Conservation (phyloP, 2,888 invertebrate genomes). For the Eupithecia subumbrata region DNA sequence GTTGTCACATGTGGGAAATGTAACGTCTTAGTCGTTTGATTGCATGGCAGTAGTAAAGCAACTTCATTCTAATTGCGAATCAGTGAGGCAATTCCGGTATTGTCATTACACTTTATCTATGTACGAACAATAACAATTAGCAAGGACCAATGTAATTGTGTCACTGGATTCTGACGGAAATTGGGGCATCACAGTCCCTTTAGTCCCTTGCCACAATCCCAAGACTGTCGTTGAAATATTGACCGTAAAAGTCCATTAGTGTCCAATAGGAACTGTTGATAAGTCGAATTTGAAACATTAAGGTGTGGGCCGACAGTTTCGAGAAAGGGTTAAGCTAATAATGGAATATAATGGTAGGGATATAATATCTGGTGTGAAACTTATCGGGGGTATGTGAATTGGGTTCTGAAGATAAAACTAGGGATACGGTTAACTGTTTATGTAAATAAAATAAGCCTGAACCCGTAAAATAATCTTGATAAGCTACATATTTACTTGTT, state of each 20-base stretch:
- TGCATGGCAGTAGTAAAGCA: neutral
- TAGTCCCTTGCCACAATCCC: constrained; percentile 45
- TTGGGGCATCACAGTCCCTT: constrained; percentile 34
- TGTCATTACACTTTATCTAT: constrained; percentile 25
- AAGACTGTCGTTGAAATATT: constrained; percentile 71
- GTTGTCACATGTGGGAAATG: neutral
- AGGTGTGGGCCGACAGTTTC: constrained; percentile 60
- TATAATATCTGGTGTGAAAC: constrained; percentile 33
- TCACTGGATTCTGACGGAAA: constrained; percentile 30
- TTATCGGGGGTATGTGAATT: constrained; percentile 30
- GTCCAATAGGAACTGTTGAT: constrained; percentile 67
- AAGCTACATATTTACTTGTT: neutral
- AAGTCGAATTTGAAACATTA: constrained; percentile 71
- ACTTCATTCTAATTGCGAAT: constrained; percentile 10
- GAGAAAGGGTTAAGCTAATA: constrained; percentile 40
- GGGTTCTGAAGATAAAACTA: constrained; percentile 21
- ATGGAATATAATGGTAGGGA: constrained; percentile 38
- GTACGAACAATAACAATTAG: constrained; percentile 38
- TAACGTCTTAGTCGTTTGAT: neutral
- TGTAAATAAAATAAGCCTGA: neutral
- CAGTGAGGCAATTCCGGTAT: constrained; percentile 4
- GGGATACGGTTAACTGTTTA: constrained; percentile 10
- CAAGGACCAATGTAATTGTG: constrained; percentile 37
- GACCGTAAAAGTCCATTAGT: constrained; percentile 76
- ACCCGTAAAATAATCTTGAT: neutral